Percentiles rank a stretch among this genome's conserved stretches.
These are phyloP conservation scores for Andinoacara biseriatus DNA, from an alignment of 2,113 vertebrate genomes.

Conservation along the genomic window DNA sequence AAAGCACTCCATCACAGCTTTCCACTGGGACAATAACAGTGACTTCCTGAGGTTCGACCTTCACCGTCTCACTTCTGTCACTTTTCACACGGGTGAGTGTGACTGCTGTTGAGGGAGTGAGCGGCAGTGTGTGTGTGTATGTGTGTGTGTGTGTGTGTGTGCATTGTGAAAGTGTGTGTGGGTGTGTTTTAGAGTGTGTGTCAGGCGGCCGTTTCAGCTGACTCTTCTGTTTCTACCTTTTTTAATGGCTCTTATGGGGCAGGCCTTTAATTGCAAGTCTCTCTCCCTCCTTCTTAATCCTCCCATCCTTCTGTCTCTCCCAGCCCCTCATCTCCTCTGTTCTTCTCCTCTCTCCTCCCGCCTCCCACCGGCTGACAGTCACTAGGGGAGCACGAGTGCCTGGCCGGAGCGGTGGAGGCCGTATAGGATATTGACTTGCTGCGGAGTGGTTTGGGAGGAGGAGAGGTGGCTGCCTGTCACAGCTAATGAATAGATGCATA, in stretches of 20 bases:
- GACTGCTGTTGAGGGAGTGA: constrained; percentile 35
- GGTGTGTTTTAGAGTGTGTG: constrained; percentile 63
- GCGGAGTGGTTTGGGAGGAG: constrained; percentile 77
- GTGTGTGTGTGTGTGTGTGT: constrained; percentile 25
- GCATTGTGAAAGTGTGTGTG: constrained; percentile 25
- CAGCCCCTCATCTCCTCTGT: constrained; percentile 60
- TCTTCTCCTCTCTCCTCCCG: constrained; percentile 55
- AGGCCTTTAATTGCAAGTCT: constrained; percentile 81
- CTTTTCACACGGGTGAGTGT: constrained; percentile 58
- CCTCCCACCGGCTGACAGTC: constrained; percentile 70
- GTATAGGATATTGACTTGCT: constrained; percentile 80
- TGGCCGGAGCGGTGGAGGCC: constrained; percentile 65
- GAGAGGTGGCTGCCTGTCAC: constrained; percentile 79
- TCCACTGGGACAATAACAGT: constrained; percentile 70
- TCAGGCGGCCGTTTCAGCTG: constrained; percentile 77
- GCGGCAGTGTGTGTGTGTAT: constrained; percentile 23
- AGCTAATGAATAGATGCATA: constrained; percentile 82
- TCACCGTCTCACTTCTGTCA: constrained; percentile 76
- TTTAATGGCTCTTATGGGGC: constrained; percentile 81
- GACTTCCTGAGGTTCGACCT: constrained; percentile 77
- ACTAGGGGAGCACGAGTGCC: constrained; percentile 69
- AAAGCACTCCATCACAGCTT: constrained; percentile 72
- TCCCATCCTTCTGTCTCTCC: constrained; percentile 74
- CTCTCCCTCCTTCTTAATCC: constrained; percentile 76
- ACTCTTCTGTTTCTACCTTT: constrained; percentile 77